A percentile compares a stretch with the other conserved stretches of the same genome.
Evolutionary conservation across 1,140 invertebrate species (phyloP).

Genomic region (Adoxophyes honmai): DNA sequence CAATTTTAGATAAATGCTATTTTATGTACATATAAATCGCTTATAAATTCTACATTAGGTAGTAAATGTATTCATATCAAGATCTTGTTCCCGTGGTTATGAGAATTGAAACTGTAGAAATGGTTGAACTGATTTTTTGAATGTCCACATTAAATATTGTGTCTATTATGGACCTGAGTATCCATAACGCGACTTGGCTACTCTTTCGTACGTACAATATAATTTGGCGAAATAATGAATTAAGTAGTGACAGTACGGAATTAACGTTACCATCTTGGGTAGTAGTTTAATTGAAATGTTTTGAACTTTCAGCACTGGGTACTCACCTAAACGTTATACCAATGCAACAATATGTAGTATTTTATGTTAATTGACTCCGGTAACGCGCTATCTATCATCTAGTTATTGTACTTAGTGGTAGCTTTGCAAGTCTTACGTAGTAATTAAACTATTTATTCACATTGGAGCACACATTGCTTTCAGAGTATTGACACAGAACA

Average conservation of each 20-base stretch:
- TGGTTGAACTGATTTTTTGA: neutral
- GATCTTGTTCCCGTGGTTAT: constrained; percentile 49
- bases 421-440: constrained; percentile 31
- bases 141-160: neutral
- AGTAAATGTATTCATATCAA: constrained; percentile 34
- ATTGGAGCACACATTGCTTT: neutral
- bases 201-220: neutral
- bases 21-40: constrained; percentile 32
- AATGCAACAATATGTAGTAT: neutral
- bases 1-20: constrained; percentile 46
- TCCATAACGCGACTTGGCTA: neutral
- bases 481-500: constrained; percentile 10
- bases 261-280: neutral
- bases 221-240: neutral
- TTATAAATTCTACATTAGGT: constrained; percentile 24
- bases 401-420: constrained; percentile 67
- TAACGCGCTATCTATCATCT: constrained; percentile 47
- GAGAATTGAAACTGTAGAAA: constrained; percentile 1
- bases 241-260: neutral
- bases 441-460: constrained; percentile 1
- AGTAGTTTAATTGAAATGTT: neutral
- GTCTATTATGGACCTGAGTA: neutral
- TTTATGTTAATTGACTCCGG: constrained; percentile 57
- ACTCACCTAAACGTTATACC: neutral
- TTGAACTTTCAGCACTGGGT: constrained; percentile 8